These are phyloP conservation scores for Plagodis dolabraria DNA, from an alignment of 2,888 invertebrate genomes.

Conservation along the genomic window DNA sequence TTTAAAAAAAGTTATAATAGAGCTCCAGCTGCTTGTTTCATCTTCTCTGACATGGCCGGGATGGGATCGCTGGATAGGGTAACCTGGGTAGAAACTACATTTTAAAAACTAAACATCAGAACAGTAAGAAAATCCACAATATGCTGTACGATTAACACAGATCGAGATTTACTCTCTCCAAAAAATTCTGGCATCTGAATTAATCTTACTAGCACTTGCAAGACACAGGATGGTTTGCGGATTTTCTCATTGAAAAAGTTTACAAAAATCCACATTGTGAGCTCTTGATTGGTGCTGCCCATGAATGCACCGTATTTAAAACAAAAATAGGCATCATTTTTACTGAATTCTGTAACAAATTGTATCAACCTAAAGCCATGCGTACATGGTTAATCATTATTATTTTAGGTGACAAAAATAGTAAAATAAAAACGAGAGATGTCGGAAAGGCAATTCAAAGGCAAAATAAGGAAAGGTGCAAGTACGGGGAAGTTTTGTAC, in stretches of 20 bases:
- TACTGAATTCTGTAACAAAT: slow-evolving; percentile 51
- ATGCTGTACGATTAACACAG: slow-evolving; percentile 40
- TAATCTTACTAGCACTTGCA: slow-evolving; percentile 38
- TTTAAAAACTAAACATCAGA: slow-evolving; percentile 56
- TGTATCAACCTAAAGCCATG: slow-evolving; percentile 69
- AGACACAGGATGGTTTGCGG: slow-evolving; percentile 47
- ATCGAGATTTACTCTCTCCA: slow-evolving; percentile 18
- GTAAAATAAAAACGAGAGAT: slow-evolving; percentile 49
- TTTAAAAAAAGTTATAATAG: slow-evolving; percentile 28
- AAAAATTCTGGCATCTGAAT: slow-evolving; percentile 34
- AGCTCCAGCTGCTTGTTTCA: slow-evolving; percentile 83
- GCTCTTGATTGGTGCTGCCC: slow-evolving; percentile 81
- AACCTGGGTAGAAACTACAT: slow-evolving; percentile 75
- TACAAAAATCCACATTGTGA: slow-evolving; percentile 72
- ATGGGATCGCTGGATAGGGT: slow-evolving; percentile 81
- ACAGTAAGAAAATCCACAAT: slow-evolving; percentile 63
- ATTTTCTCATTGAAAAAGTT: slow-evolving; percentile 55
- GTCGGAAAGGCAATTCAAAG: slow-evolving; percentile 74
- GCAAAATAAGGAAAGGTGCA: slow-evolving; percentile 79
- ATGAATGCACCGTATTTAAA: slow-evolving; percentile 62
- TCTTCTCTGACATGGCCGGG: slow-evolving; percentile 79
- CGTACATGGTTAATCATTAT: slow-evolving; percentile 75
- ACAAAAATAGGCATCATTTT: slow-evolving; percentile 45
- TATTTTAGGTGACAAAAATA: slow-evolving; percentile 50
- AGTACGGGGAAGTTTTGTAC: slow-evolving; percentile 58